Base-by-base conservation (phyloP, 2,888 invertebrate genomes). In the Thereva nobilitata region DNA sequence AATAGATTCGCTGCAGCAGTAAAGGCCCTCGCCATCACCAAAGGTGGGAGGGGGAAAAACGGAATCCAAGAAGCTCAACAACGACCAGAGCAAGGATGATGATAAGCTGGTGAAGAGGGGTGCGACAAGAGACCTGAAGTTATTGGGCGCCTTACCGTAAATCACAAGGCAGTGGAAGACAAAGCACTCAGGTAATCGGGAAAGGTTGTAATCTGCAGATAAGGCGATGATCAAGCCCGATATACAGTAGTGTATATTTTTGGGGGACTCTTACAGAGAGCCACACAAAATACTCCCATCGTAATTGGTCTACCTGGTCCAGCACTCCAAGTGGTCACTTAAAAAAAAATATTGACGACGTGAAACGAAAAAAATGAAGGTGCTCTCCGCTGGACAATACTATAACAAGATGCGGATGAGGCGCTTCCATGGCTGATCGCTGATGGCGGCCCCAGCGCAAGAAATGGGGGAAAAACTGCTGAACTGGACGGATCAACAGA, bases 161-260 rank as follows among this genome's bases (percentile, higher is more conserved):
- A 61, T 61, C 61, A 61, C 50, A 49, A 9, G 34, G 40, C 50
- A 61, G 47, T 23, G 50, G 50, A 38, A 12, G 40, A 23, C n/a
- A 34, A 41, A 50, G 35, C 42, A 50, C 41, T 12, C 50, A 37
- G 50, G 35, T 50, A 61, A 61, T 61, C 61, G 41, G 41, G 42
- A 50, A 50, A 61, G 40, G 34, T 50, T 61, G 50, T 61, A 61
- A 50, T 61, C 50, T 23, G 9, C 50, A 61, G 50, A 61, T 61
- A 61, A 61, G 50, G 40, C 50, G 40, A 23, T 41, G 23, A 23
- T 23, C 23, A 23, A 23, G 23, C 34, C 50, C 34, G 50, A 40
- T 42, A 50, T 49, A 23, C 23, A 23, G 23, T 23, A 23, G 23
- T 23, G 23, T 23, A 23, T 23, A 23, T 23, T 23, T n/a, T 23